Evolutionary conservation across 1,140 invertebrate species (phyloP).

Genomic region (Sesamia nonagrioides): DNA sequence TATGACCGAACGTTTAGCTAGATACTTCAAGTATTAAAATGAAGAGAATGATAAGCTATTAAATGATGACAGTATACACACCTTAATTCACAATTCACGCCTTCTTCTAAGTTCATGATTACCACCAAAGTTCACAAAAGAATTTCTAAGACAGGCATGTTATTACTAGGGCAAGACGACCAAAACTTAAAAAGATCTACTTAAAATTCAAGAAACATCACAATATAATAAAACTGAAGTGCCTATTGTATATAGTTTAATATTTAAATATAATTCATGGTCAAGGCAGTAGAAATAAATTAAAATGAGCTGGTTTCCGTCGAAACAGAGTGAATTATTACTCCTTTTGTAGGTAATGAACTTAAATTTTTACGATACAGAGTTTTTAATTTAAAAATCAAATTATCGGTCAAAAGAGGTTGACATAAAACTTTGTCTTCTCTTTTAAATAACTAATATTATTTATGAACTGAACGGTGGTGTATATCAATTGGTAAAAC

Average conservation of each 20-base stretch:
- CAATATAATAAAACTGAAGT: slow-evolving; percentile 42
- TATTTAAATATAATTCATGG: slow-evolving; percentile 48
- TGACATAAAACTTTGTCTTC: slow-evolving; percentile 40
- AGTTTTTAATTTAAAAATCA: slow-evolving; percentile 35
- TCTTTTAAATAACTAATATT: slow-evolving; percentile 21
- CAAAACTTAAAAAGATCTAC: slow-evolving; percentile 3
- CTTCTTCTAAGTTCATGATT: not conserved
- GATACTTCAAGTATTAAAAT: no score
- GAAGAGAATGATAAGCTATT: no score
- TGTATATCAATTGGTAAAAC: slow-evolving; percentile 39
- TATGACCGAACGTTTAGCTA: no score
- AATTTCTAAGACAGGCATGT: not conserved
- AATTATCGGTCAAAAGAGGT: slow-evolving; percentile 39
- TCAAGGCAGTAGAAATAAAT: slow-evolving; percentile 25
- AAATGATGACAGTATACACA: not conserved
- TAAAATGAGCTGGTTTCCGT: slow-evolving; percentile 39
- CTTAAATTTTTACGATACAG: slow-evolving; percentile 37
- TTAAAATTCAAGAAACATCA: slow-evolving; percentile 40
- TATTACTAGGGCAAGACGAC: slow-evolving; percentile 14
- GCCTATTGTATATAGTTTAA: slow-evolving; percentile 44
- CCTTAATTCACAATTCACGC: not conserved
- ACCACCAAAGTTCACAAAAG: not conserved
- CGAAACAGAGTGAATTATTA: slow-evolving; percentile 41
- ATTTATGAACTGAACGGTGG: slow-evolving; percentile 28
- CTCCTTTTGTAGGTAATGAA: slow-evolving; percentile 30